Percentiles rank a stretch among this genome's conserved stretches.
Conservation (phyloP, 2,888 invertebrate genomes). For the Iselma pallidipennis region DNA sequence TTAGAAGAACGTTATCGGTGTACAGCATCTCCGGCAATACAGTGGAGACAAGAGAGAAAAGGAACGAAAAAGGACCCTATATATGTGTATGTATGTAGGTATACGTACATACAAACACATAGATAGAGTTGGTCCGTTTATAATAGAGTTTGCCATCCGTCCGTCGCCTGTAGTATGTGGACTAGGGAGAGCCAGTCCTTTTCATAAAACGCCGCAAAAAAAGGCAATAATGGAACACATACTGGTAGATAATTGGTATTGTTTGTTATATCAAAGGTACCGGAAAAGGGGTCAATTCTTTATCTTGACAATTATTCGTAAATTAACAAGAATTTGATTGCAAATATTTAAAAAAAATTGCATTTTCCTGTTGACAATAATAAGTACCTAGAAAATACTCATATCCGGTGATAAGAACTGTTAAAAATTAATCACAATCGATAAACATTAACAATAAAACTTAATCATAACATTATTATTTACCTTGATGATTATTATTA, state of each 20-base stretch:
- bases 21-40: slow-evolving; percentile 35
- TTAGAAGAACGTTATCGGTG: slow-evolving; percentile 40
- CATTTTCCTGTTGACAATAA: not conserved
- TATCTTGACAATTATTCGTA: not conserved
- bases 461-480: not conserved
- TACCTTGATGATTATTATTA: not conserved
- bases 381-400: not conserved
- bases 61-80: slow-evolving; percentile 36
- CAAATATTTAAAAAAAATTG: not conserved
- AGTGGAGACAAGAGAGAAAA: not conserved
- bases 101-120: not conserved
- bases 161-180: not conserved
- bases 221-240: slow-evolving; percentile 1
- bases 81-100: slow-evolving; percentile 5
- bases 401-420: not conserved
- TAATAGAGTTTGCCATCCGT: slow-evolving; percentile 19
- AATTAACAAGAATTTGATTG: not conserved
- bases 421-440: not conserved
- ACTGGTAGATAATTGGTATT: not conserved
- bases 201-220: not conserved
- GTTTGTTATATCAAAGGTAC: not conserved
- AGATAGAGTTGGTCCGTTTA: slow-evolving; percentile 8
- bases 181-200: not conserved
- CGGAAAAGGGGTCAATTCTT: not conserved
- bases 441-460: not conserved